phyloP scores from a whole-genome alignment of 2,888 invertebrate species.

The Eilema depressum region DNA sequence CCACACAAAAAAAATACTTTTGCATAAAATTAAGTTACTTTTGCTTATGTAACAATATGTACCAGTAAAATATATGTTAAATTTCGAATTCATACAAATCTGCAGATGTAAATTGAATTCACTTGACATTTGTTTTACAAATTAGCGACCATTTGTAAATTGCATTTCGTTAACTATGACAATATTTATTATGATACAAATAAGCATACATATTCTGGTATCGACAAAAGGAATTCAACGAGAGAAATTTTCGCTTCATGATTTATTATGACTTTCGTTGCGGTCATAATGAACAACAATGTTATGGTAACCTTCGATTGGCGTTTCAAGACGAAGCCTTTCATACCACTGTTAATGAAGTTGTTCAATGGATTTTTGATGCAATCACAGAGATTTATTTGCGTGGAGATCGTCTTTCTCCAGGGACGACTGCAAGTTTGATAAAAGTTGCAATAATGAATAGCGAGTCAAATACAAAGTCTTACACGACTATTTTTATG shows the following conservation, averaged over 20 bases:
- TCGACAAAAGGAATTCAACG: background rate
- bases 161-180: background rate
- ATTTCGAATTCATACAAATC: background rate
- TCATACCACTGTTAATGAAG: background rate
- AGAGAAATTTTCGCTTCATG: constrained; percentile 7
- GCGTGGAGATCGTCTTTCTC: background rate
- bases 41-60: background rate
- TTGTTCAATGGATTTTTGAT: background rate
- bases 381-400: background rate
- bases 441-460: background rate
- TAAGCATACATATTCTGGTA: background rate
- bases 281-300: constrained; percentile 3
- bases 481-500: background rate
- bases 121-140: background rate
- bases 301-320: constrained; percentile 8
- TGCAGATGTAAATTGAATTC: background rate
- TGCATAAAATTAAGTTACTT: background rate
- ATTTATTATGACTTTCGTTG: constrained; percentile 11
- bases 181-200: background rate
- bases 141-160: background rate
- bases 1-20: background rate
- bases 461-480: background rate
- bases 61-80: background rate
- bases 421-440: background rate
- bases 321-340: constrained; percentile 6